These are phyloP conservation scores for Neopipo cinnamomea DNA, from an alignment of 2,113 vertebrate genomes.

Conservation along the genomic window DNA sequence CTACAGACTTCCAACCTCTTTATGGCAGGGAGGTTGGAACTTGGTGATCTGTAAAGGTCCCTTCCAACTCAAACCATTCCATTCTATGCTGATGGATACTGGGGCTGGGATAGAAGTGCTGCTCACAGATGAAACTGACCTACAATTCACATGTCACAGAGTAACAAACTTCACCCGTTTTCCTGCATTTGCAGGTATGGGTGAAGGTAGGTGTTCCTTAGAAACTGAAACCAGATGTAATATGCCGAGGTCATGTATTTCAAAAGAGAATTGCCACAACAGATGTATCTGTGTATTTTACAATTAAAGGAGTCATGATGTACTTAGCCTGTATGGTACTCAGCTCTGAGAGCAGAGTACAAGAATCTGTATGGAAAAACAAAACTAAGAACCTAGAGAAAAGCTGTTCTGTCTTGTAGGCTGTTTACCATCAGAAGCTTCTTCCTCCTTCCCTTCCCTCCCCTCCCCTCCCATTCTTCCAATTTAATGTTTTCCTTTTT, in stretches of 20 bases:
- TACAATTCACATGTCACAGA: neutral
- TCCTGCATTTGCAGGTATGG: neutral
- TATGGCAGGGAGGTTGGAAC: neutral
- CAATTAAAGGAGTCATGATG: neutral
- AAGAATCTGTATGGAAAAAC: neutral
- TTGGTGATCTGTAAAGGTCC: neutral
- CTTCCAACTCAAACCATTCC: neutral
- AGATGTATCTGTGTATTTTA: neutral
- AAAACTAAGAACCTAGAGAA: neutral
- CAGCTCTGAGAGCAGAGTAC: neutral
- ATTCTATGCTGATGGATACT: neutral
- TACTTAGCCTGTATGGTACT: neutral
- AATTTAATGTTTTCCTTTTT: neutral
- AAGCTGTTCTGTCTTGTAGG: neutral
- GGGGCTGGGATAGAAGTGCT: neutral
- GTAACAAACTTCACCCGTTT: neutral
- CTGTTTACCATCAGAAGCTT: neutral
- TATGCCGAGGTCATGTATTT: neutral
- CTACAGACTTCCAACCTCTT: neutral
- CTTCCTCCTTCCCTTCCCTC: neutral
- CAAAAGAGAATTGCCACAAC: neutral
- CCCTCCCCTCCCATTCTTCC: neutral
- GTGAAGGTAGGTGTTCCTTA: neutral
- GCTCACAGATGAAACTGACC: neutral
- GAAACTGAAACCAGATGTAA: neutral